Conservation (phyloP, 2,888 invertebrate genomes). For the Saturnia pavonia region DNA sequence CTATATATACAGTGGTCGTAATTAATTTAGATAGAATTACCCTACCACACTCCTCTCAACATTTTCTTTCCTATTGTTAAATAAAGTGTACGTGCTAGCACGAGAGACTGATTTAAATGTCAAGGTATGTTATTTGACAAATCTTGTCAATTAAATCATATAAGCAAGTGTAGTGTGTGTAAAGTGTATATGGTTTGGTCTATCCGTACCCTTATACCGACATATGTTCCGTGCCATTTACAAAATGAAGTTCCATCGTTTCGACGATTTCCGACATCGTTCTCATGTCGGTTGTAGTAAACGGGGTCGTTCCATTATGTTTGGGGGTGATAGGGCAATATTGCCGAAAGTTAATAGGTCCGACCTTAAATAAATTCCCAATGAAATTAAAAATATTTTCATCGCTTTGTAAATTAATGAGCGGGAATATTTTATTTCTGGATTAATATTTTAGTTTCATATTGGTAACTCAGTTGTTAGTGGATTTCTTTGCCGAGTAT, state of each 20-base stretch:
- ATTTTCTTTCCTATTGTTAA: too few relatives aligned
- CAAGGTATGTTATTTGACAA: too few relatives aligned
- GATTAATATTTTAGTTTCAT: not conserved
- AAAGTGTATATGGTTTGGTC: not conserved
- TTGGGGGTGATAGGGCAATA: slow-evolving; percentile 28
- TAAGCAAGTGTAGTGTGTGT: too few relatives aligned
- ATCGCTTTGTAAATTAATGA: slow-evolving; percentile 24
- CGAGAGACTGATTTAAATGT: too few relatives aligned
- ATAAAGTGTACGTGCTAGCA: too few relatives aligned
- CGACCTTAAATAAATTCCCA: slow-evolving; percentile 29
- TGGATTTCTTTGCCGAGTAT: too few relatives aligned
- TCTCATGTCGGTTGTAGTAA: slow-evolving; percentile 22
- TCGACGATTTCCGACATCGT: slow-evolving; percentile 24
- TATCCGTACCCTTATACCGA: not conserved
- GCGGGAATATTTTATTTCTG: not conserved
- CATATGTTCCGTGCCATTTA: slow-evolving; percentile 19
- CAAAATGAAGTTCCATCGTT: slow-evolving; percentile 25
- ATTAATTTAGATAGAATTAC: too few relatives aligned
- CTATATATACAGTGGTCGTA: too few relatives aligned
- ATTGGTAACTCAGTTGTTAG: not conserved
- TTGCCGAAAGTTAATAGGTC: slow-evolving; percentile 29
- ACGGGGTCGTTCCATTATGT: slow-evolving; percentile 30
- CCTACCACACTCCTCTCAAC: too few relatives aligned
- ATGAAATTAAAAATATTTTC: slow-evolving; percentile 29
- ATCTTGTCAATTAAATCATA: too few relatives aligned